A percentile compares a stretch with the other conserved stretches of the same genome.
phyloP scores from a whole-genome alignment of 2,113 vertebrate species.

The Lamprotornis superbus region DNA sequence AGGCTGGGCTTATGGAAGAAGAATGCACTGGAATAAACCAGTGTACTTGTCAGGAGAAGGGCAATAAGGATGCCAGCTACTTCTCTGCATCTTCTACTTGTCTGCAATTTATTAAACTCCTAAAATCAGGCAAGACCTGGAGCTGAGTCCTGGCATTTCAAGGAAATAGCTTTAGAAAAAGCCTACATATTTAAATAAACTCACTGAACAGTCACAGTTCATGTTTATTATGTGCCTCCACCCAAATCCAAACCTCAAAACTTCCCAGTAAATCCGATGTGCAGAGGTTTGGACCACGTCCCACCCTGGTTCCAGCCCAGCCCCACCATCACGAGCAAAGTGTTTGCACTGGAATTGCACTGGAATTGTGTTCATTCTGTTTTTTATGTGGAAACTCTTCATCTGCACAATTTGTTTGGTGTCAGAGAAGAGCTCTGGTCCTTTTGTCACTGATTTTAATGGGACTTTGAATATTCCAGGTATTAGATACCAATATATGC shows the following conservation, averaged over 20 bases:
- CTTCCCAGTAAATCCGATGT: accelerated
- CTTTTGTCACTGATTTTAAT: background rate
- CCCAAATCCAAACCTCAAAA: background rate
- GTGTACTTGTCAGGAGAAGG: background rate
- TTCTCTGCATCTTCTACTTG: background rate
- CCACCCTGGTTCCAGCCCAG: background rate
- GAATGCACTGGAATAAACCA: background rate
- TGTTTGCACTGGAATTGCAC: background rate
- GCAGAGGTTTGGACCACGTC: background rate
- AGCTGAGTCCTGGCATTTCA: background rate
- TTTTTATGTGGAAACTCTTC: background rate
- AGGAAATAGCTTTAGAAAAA: background rate
- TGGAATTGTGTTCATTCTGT: background rate
- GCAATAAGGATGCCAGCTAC: background rate
- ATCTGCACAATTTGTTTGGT: background rate
- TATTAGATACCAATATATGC: background rate
- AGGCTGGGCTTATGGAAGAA: background rate
- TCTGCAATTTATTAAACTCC: background rate
- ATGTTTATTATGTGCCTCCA: background rate
- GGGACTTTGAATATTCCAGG: background rate
- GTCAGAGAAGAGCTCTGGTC: background rate
- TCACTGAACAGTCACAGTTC: background rate
- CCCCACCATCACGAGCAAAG: background rate
- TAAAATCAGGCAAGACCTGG: background rate
- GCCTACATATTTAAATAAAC: background rate